These are phyloP conservation scores for Acipenser transmontanus DNA, from an alignment of 2,797 vertebrate species.

Conservation along the genomic window DNA sequence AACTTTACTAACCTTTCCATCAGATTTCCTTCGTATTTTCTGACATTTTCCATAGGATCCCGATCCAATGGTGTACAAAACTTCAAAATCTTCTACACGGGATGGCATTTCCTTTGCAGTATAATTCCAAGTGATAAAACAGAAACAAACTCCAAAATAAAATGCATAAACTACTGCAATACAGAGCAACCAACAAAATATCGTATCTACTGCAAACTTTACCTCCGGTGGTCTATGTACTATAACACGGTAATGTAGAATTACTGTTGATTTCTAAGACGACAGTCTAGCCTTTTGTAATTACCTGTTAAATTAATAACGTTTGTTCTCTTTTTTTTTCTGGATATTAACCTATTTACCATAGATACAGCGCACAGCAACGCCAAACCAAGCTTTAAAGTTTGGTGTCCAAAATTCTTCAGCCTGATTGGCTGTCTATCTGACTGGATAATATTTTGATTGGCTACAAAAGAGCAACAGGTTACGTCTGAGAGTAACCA, in stretches of 20 bases:
- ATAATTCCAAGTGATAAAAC: neutral
- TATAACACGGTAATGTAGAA: neutral
- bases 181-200: neutral
- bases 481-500: slow-evolving; percentile 39
- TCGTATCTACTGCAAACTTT: neutral
- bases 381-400: slow-evolving; percentile 47
- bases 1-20: slow-evolving; percentile 71
- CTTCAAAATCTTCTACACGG: slow-evolving; percentile 80
- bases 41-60: slow-evolving; percentile 90
- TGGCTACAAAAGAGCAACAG: slow-evolving; percentile 36
- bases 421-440: slow-evolving; percentile 42
- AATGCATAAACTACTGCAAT: neutral
- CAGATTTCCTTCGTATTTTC: slow-evolving; percentile 78
- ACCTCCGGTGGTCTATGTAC: neutral
- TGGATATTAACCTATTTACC: neutral
- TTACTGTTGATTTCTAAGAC: neutral
- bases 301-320: neutral
- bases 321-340: neutral
- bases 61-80: slow-evolving; percentile 78
- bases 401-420: slow-evolving; percentile 37
- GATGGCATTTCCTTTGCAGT: slow-evolving; percentile 66
- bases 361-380: neutral
- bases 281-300: neutral
- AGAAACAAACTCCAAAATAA: rapidly evolving
- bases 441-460: slow-evolving; percentile 28